A percentile compares a stretch with the other conserved stretches of the same genome.
phyloP scores from a whole-genome alignment of 30 jellyfish, hydroid and myxozoan species.

The Aurelia sp. region DNA sequence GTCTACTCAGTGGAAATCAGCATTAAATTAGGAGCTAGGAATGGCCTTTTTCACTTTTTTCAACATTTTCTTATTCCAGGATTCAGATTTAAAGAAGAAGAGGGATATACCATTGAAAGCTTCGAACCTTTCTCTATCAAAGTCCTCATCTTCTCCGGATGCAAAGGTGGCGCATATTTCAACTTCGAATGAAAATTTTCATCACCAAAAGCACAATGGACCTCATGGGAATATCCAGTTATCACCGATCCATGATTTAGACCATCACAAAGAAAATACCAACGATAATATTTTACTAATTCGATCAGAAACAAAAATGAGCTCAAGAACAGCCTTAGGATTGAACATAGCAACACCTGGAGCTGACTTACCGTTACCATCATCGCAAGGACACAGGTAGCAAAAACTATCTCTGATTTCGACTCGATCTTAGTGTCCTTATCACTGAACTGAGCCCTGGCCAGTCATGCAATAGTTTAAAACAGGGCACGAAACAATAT shows the following conservation, averaged over 20 bases:
- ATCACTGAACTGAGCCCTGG: too few relatives aligned
- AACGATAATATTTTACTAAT: constrained; percentile 25
- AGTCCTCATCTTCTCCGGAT: constrained; percentile 67
- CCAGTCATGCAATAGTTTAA: too few relatives aligned
- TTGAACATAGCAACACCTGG: constrained; percentile 78
- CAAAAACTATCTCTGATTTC: neutral
- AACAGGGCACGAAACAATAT: too few relatives aligned
- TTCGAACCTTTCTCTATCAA: constrained; percentile 42
- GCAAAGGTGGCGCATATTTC: constrained; percentile 43
- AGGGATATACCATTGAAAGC: constrained; percentile 31
- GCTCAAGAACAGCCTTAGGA: constrained; percentile 71
- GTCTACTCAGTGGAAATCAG: too few relatives aligned
- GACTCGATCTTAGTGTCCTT: neutral
- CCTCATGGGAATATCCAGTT: constrained; percentile 56
- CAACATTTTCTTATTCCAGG: constrained; percentile 1
- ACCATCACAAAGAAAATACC: constrained; percentile 46
- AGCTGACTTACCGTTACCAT: constrained; percentile 76
- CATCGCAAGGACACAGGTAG: constrained; percentile 79
- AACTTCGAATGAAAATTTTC: constrained; percentile 14
- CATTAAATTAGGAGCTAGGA: too few relatives aligned
- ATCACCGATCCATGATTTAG: constrained; percentile 60
- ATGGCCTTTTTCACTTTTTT: too few relatives aligned
- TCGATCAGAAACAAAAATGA: constrained; percentile 80
- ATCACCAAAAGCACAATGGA: constrained; percentile 45
- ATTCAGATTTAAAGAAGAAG: constrained; percentile 37